Evolutionary conservation across 2,888 invertebrate species (phyloP).

Genomic region (Drosophila niveifrons): DNA sequence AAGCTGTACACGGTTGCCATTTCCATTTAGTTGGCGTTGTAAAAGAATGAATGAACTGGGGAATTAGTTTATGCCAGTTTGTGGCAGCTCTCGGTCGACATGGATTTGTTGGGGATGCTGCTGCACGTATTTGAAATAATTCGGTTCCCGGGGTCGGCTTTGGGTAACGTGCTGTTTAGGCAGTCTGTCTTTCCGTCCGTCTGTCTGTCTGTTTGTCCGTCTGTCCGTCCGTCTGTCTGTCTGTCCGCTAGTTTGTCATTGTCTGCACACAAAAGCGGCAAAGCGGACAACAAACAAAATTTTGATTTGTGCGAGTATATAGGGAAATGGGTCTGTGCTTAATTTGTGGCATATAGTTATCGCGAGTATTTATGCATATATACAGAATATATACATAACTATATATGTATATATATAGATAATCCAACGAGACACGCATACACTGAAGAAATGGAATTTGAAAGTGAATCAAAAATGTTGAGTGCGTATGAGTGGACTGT

Average conservation of each 20-base stretch:
- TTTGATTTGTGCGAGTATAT: constrained; percentile 72
- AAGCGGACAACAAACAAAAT: constrained; percentile 58
- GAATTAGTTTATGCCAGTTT: constrained; percentile 41
- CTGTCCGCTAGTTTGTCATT: constrained; percentile 36
- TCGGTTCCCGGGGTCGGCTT: constrained; percentile 26
- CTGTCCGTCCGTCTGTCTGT: neutral
- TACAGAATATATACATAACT: neutral
- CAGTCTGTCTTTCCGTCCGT: neutral
- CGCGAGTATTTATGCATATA: constrained; percentile 3
- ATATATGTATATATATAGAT: constrained; percentile 5
- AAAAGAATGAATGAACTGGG: constrained; percentile 16
- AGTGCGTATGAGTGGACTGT: constrained; percentile 71
- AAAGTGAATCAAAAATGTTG: constrained; percentile 44
- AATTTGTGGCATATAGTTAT: constrained; percentile 57
- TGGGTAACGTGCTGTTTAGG: constrained; percentile 4
- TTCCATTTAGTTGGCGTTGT: neutral
- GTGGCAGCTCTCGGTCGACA: constrained; percentile 17
- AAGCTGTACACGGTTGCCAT: neutral
- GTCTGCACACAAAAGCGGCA: constrained; percentile 60
- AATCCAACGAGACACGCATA: constrained; percentile 25
- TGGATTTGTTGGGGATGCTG: constrained; percentile 1
- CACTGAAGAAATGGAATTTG: constrained; percentile 32
- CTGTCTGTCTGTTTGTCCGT: neutral
- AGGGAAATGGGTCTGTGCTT: constrained; percentile 74
- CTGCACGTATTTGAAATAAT: constrained; percentile 34